Conservation (phyloP, 2,888 invertebrate species). For the Ochropacha duplaris region DNA sequence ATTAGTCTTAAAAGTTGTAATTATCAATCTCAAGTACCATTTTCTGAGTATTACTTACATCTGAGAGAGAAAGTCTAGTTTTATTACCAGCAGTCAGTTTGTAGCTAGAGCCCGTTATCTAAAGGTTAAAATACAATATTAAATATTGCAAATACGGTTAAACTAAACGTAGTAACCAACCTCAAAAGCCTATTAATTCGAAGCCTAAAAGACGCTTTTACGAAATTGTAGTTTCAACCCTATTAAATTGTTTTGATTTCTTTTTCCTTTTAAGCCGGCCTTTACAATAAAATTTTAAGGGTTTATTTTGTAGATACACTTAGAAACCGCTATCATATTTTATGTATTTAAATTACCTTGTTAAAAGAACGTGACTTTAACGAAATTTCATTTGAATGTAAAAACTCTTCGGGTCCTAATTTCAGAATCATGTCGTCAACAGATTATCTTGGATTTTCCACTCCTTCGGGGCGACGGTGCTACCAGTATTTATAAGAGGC, state of each 20-base stretch:
- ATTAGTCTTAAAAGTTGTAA: neutral
- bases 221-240: neutral
- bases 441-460: slow-evolving; percentile 72
- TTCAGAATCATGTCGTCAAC: slow-evolving; percentile 65
- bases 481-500: slow-evolving; percentile 57
- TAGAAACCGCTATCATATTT: slow-evolving; percentile 4
- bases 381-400: slow-evolving; percentile 56
- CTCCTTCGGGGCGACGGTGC: slow-evolving; percentile 50
- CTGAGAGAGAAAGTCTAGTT: too few relatives aligned
- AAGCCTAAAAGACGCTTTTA: neutral
- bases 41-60: neutral
- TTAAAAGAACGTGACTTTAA: slow-evolving; percentile 18
- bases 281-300: neutral
- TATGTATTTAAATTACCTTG: neutral
- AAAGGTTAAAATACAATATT: neutral
- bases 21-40: neutral
- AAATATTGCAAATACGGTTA: neutral
- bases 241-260: neutral
- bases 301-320: slow-evolving; percentile 4
- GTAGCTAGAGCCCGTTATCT: neutral
- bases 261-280: neutral
- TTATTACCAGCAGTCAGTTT: neutral
- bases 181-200: neutral
- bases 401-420: slow-evolving; percentile 60
- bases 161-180: neutral